Percentiles rank a stretch among this genome's conserved stretches.
These are phyloP conservation scores for Idaea dimidiata DNA, from an alignment of 2,888 invertebrate species.

Conservation along the genomic window DNA sequence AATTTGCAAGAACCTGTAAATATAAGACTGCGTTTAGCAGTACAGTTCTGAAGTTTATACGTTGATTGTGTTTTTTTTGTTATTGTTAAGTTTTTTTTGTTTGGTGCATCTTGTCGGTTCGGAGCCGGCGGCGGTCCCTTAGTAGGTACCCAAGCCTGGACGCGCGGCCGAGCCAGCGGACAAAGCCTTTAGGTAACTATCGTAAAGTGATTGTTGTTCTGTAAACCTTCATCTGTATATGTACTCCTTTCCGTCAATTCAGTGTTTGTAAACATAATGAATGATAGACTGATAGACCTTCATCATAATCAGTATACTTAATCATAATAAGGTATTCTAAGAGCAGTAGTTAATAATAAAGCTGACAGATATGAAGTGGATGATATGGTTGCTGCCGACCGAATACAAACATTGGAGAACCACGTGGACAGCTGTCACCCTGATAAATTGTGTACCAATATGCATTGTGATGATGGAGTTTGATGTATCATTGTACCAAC, in stretches of 20 bases:
- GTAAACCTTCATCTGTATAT: constrained; percentile 31
- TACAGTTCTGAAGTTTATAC: constrained; percentile 72
- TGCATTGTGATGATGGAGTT: neutral
- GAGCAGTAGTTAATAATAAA: constrained; percentile 6
- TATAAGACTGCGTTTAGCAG: constrained; percentile 62
- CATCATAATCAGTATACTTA: neutral
- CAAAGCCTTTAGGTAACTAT: constrained; percentile 79
- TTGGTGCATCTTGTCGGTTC: constrained; percentile 78
- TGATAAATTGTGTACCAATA: constrained; percentile 15
- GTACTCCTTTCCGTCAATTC: constrained; percentile 42
- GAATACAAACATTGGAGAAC: constrained; percentile 15
- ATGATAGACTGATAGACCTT: constrained; percentile 28
- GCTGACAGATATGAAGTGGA: constrained; percentile 10
- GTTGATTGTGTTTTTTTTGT: constrained; percentile 78
- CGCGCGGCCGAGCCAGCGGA: constrained; percentile 66
- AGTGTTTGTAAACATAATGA: constrained; percentile 53
- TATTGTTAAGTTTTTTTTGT: constrained; percentile 79
- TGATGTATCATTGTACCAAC: neutral
- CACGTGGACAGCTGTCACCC: constrained; percentile 28
- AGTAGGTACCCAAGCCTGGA: constrained; percentile 70
- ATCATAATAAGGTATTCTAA: neutral
- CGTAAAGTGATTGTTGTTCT: constrained; percentile 31
- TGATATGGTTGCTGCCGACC: constrained; percentile 8
- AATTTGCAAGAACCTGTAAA: constrained; percentile 60
- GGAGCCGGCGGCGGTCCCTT: constrained; percentile 67